phyloP scores from a whole-genome alignment of 2,113 vertebrate species.

The Perca fluviatilis region DNA sequence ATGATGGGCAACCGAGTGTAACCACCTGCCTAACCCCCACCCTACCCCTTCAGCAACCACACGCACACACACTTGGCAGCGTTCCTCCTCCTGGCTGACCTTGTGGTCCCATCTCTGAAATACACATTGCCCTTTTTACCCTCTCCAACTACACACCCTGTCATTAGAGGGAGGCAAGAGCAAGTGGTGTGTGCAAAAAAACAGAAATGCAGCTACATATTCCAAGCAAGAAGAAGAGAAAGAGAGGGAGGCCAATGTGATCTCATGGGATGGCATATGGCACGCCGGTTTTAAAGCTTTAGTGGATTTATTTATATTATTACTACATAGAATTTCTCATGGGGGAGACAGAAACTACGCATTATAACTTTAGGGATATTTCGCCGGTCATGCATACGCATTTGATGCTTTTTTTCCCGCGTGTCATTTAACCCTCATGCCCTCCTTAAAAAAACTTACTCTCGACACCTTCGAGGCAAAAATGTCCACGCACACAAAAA shows the following conservation, averaged over 20 bases:
- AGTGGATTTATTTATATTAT: too few species aligned
- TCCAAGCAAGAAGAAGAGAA: background rate
- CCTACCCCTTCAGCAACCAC: background rate
- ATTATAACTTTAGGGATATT: too few species aligned
- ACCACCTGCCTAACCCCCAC: background rate
- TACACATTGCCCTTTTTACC: slow-evolving; percentile 42
- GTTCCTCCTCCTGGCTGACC: slow-evolving; percentile 47
- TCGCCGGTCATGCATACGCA: too few species aligned
- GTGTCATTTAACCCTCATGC: too few species aligned
- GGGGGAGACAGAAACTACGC: too few species aligned
- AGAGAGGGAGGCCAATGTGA: background rate
- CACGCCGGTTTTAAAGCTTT: too few species aligned
- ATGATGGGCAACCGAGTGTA: background rate
- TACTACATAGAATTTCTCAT: too few species aligned
- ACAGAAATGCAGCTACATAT: slow-evolving; percentile 17
- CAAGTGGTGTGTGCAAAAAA: slow-evolving; percentile 22
- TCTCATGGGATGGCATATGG: too few species aligned
- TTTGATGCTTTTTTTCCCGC: too few species aligned
- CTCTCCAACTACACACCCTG: slow-evolving; percentile 53
- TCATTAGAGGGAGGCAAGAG: slow-evolving; percentile 57
- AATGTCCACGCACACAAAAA: too few species aligned
- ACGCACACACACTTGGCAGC: background rate
- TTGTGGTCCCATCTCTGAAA: slow-evolving; percentile 62
- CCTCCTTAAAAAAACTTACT: too few species aligned
- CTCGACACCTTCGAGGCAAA: too few species aligned